phyloP scores from a whole-genome alignment of 2,888 invertebrate genomes.

The Yponomeuta sedellus region DNA sequence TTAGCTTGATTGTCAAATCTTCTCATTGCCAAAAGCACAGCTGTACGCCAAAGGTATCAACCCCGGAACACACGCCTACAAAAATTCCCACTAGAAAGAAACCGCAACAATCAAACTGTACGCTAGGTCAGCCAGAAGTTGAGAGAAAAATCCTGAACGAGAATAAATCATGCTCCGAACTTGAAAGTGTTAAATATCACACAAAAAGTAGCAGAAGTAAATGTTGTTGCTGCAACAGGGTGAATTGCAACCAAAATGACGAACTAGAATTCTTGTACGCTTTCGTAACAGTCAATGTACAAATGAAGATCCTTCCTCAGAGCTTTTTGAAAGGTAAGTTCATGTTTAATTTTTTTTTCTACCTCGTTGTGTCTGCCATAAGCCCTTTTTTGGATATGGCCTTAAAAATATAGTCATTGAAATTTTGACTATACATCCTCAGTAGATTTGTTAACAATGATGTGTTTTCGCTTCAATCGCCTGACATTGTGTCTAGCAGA shows the following conservation, averaged over 20 bases:
- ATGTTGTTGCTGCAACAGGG: constrained; percentile 16
- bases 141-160: neutral
- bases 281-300: constrained; percentile 58
- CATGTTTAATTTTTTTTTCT: too few species aligned
- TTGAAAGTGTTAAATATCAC: neutral
- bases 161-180: neutral
- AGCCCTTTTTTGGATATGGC: too few species aligned
- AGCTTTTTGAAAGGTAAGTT: constrained; percentile 58
- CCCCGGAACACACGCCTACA: constrained; percentile 27
- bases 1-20: neutral
- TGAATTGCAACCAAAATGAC: constrained; percentile 25
- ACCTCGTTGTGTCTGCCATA: too few species aligned
- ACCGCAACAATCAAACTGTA: neutral
- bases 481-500: too few species aligned
- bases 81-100: constrained; percentile 21
- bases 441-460: too few species aligned
- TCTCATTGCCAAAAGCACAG: constrained; percentile 37
- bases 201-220: neutral
- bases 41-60: constrained; percentile 27
- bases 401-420: too few species aligned
- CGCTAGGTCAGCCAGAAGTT: neutral
- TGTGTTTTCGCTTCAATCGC: too few species aligned
- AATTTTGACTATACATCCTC: too few species aligned
- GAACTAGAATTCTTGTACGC: constrained; percentile 58
- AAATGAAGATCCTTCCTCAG: constrained; percentile 53